Evolutionary conservation across 2,888 invertebrate species (phyloP), one percentile per base, ranked within the genome.

Genomic region (Temnothorax rugatulus): DNA sequence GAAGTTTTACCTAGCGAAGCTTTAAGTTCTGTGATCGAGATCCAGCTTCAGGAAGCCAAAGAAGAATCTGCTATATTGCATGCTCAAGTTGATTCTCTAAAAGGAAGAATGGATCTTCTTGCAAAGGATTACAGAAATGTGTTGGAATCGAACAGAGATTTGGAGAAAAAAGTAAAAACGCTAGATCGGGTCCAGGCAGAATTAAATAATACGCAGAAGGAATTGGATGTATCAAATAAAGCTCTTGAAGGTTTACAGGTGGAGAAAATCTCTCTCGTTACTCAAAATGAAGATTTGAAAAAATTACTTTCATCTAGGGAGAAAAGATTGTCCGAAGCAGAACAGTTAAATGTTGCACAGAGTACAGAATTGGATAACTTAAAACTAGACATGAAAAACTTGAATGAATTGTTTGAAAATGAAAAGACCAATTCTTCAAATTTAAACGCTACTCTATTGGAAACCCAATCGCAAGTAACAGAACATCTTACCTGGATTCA

Each of bases 81-180:
- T 86, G 90, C 90, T n/a, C 92, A 96, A 94, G 90, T 96, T 34
- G 95, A 96, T 11, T 95, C 95, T 82, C 91, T 95, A 47, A 90
- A 89, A 75, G 75, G 83, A 38, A 85, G 89, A 59, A 68, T 91
- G 2, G 59, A 84, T 63, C 34, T 57, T 18, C 64, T 61, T 1
- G 82, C 9, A 11, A 50, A 66, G 18, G 73, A 89, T 34, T 34
- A 86, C 25, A 44, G 84, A 57, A 15, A 54, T 68, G 25, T 73
- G 11, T 57, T 41, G 7, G 25, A 87, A 54, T 38, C 29, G 11
- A 86, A 81, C 15, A 50, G 21, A 47, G 54, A 61, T 7, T 83
- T 90, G 44, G 41, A 84, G 18, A 83, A 91, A 7, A 88, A 88
- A 21, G 77, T 87, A 2, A 74, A 89, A 79, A 68, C 68, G 7